Evolutionary conservation across 2,797 vertebrate genomes (phyloP).

Genomic region (Neosalanx taihuensis): DNA sequence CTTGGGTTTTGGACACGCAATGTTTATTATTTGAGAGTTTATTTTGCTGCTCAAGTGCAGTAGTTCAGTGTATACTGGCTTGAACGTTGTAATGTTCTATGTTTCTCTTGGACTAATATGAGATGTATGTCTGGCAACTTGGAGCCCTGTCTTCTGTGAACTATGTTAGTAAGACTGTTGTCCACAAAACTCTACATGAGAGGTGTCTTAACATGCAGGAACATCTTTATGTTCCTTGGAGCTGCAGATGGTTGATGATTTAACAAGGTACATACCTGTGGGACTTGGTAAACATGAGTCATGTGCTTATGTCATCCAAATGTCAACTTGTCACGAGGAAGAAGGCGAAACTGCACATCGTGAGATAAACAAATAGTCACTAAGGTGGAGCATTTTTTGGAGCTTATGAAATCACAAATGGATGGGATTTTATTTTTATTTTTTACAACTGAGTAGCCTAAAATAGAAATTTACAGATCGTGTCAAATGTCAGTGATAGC

Average conservation of each 20-base stretch:
- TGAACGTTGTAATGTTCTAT: conserved; percentile 18
- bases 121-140: conserved; percentile 18
- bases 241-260: conserved; percentile 2
- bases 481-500: no score
- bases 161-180: neutral
- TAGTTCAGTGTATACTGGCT: conserved; percentile 3
- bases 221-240: neutral
- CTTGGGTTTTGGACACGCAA: conserved; percentile 1
- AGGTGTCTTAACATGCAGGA: neutral
- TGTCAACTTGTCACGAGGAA: conserved; percentile 4
- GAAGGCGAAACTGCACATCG: neutral
- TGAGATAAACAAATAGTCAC: neutral
- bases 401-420: no score
- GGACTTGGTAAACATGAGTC: conserved; percentile 9
- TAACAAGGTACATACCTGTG: neutral
- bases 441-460: no score
- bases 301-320: conserved; percentile 12
- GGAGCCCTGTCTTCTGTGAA: conserved; percentile 20
- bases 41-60: conserved; percentile 10
- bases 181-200: neutral
- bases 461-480: no score
- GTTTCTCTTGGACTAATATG: conserved; percentile 18
- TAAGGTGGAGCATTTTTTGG: neutral
- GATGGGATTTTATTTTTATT: no score
- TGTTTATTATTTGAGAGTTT: conserved; percentile 2